Evolutionary conservation across 2,797 vertebrate species (phyloP), one percentile per base, ranked within the genome.

Genomic region (Hippocampus kuda): DNA sequence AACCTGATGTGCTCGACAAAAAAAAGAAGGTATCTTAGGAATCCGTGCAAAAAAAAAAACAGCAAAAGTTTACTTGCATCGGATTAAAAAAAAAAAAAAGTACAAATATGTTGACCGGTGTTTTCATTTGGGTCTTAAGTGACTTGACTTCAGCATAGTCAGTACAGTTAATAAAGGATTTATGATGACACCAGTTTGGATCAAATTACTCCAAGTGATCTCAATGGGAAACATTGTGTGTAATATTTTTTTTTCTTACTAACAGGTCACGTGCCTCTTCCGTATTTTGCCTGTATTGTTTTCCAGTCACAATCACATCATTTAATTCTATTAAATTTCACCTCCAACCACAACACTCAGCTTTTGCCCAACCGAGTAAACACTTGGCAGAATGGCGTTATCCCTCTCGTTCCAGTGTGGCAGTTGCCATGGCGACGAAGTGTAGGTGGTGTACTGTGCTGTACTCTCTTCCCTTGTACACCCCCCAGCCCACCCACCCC

Each of bases 391-490:
- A 83, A 83, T 84, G 83, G 86, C 84, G 85, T 87, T 86, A 86
- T 85, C 84, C 75, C 27, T 34, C 86, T 85, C 62, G 71, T 82
- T 89, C 86, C 86, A 81, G 83, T 87, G 85, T 86, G 87, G 84
- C 86, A 87, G 88, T 90, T 90, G 84, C 88, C 85, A 90, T 90
- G 88, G 86, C 70, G 83, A 90, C 79, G 57, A 44, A 86, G 87
- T 89, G 88, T 90, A 90, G 88, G 88, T 89, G 88, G 87, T 88
- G 88, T 86, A 79, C 84, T 77, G 83, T 85, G 85, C 85, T 84
- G 80, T 85, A 85, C 85, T 86, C 76, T 54, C 82, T 83, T 85
- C 74, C 81, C 85, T 78, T 76, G 78, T 85, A 81, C 83, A 77
- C 78, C 80, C 84, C 16, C 82, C 77, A 81, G 30, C 84, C 80